A percentile compares a stretch with the other conserved stretches of the same genome.
These are phyloP conservation scores for Genyomyrus donnyi DNA, from an alignment of 2,113 vertebrate genomes.

Conservation along the genomic window DNA sequence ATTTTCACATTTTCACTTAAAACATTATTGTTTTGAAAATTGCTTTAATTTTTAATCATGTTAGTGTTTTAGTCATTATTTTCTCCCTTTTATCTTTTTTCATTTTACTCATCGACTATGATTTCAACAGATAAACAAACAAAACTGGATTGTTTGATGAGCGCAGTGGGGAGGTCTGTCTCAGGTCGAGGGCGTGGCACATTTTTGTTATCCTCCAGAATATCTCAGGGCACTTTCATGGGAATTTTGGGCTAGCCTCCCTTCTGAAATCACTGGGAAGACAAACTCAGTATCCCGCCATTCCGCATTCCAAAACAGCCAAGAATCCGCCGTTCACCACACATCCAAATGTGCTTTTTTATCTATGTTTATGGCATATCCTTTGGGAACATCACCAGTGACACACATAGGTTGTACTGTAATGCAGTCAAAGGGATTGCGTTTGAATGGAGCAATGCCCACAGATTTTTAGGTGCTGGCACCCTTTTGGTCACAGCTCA, in stretches of 20 bases:
- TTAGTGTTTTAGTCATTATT: neutral
- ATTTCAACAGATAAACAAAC: neutral
- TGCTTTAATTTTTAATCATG: neutral
- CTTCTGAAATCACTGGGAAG: neutral
- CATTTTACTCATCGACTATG: neutral
- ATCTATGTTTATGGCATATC: neutral
- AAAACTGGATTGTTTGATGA: neutral
- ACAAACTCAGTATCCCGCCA: neutral
- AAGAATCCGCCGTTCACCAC: neutral
- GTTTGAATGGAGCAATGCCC: neutral
- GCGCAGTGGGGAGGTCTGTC: neutral
- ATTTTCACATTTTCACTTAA: neutral
- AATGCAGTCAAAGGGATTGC: neutral
- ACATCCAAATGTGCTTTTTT: neutral
- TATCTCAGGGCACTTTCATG: neutral
- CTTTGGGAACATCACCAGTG: neutral
- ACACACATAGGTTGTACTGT: neutral
- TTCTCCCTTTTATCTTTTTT: neutral
- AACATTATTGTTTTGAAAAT: neutral
- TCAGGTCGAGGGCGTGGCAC: neutral
- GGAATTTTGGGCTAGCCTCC: neutral
- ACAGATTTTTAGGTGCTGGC: neutral
- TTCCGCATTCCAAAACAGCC: neutral
- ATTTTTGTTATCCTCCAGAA: neutral
- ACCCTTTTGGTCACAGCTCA: conserved; percentile 1